These are phyloP conservation scores for Penaeus chinensis DNA, from an alignment of 1,140 invertebrate species.

Conservation along the genomic window DNA sequence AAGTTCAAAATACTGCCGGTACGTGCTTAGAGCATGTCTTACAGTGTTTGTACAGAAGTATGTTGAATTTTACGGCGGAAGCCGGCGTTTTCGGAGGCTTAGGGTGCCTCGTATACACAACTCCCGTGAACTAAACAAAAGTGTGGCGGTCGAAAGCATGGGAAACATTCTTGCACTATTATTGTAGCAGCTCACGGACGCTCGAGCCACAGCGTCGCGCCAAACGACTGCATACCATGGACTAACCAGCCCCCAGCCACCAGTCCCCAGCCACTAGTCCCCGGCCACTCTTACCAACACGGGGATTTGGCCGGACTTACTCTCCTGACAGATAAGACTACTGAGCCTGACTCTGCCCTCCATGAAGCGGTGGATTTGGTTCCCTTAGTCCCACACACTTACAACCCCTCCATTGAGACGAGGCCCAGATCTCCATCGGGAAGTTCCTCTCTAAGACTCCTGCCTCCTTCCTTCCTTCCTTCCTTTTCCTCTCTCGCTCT, in stretches of 20 bases:
- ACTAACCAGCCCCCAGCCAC: constrained; percentile 26
- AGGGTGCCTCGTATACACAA: too few relatives aligned
- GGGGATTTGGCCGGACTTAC: constrained; percentile 30
- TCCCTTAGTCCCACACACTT: neutral
- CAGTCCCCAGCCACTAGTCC: neutral
- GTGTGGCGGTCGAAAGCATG: constrained; percentile 29
- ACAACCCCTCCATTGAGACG: neutral
- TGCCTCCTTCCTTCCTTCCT: constrained; percentile 2
- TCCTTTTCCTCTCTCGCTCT: neutral
- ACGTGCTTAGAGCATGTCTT: constrained; percentile 20
- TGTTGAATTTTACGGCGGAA: constrained; percentile 39
- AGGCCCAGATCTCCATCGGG: too few relatives aligned
- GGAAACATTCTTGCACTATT: constrained; percentile 45
- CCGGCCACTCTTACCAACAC: neutral
- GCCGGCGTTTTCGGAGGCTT: neutral
- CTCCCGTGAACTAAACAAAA: constrained; percentile 27
- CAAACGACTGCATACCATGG: constrained; percentile 50
- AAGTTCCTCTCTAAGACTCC: constrained; percentile 1
- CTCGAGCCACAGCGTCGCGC: constrained; percentile 22
- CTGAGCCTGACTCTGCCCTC: constrained; percentile 5
- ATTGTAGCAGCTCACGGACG: constrained; percentile 37
- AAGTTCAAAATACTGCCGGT: constrained; percentile 33
- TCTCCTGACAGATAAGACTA: constrained; percentile 19
- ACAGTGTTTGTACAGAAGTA: constrained; percentile 39
- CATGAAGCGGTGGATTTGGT: neutral